Evolutionary conservation across 2,113 vertebrate genomes (phyloP).

Genomic region (Phyllostomus hastatus): DNA sequence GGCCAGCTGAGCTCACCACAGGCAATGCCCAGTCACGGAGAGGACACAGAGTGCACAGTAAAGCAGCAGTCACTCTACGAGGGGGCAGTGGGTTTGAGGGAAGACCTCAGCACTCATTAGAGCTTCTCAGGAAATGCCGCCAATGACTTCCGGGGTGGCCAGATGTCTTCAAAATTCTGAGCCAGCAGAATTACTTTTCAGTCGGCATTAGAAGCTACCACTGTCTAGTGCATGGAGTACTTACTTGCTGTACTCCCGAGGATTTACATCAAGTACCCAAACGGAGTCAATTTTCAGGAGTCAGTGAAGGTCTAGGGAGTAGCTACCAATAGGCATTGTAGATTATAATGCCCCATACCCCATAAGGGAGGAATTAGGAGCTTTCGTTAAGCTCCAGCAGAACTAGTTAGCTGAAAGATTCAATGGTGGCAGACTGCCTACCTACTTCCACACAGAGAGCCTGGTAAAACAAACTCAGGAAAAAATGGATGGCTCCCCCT

Average conservation of each 20-base stretch:
- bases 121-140: background rate
- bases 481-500: background rate
- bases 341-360: background rate
- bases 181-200: background rate
- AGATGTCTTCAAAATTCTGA: background rate
- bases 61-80: background rate
- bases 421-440: background rate
- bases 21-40: background rate
- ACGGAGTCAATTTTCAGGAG: background rate
- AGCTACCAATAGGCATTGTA: background rate
- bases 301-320: background rate
- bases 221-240: background rate
- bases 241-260: background rate
- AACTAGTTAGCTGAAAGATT: background rate
- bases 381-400: background rate
- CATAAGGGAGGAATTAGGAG: background rate
- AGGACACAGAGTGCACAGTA: background rate
- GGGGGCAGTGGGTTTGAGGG: background rate
- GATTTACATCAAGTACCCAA: background rate
- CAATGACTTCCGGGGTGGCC: background rate
- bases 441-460: background rate
- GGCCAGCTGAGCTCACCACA: background rate
- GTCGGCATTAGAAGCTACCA: background rate
- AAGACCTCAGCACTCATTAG: background rate
- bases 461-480: background rate